These are phyloP conservation scores for Neria commutata DNA, from an alignment of 2,888 invertebrate species.

Conservation along the genomic window DNA sequence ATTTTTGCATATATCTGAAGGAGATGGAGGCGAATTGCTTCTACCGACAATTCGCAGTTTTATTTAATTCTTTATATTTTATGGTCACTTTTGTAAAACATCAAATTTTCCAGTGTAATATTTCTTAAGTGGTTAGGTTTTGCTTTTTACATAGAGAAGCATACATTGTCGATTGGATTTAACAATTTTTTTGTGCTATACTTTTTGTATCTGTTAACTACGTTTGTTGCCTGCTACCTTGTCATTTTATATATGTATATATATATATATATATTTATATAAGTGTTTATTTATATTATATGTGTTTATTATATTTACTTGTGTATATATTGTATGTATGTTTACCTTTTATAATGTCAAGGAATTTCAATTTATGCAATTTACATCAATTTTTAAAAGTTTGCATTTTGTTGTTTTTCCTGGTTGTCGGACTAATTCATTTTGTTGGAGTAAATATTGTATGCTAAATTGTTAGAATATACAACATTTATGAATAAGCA, in stretches of 20 bases:
- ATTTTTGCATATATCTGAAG: too few species aligned
- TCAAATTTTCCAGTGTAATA: slow-evolving; percentile 29
- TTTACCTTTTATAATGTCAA: background rate
- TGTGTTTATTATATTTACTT: background rate
- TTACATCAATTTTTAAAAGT: slow-evolving; percentile 46
- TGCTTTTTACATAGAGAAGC: background rate
- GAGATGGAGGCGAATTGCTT: too few species aligned
- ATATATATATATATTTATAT: slow-evolving; percentile 8
- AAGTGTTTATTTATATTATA: slow-evolving; percentile 8
- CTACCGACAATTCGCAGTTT: too few species aligned
- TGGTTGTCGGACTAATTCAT: background rate
- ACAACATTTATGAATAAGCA: slow-evolving; percentile 47
- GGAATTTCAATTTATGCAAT: slow-evolving; percentile 1
- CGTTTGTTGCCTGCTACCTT: slow-evolving; percentile 3
- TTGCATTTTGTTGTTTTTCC: slow-evolving; percentile 2
- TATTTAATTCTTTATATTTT: too few species aligned
- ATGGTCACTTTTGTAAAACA: too few species aligned
- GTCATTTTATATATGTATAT: slow-evolving; percentile 26
- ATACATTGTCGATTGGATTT: background rate
- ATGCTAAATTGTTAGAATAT: slow-evolving; percentile 28
- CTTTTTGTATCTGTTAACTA: background rate
- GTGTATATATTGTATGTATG: slow-evolving; percentile 5
- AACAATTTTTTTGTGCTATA: slow-evolving; percentile 35
- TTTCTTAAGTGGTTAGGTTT: background rate
- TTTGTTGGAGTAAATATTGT: slow-evolving; percentile 8